A percentile compares a stretch with the other conserved stretches of the same genome.
These are phyloP conservation scores for Fistularia tabacaria DNA, from an alignment of 2,797 vertebrate species.

Conservation along the genomic window DNA sequence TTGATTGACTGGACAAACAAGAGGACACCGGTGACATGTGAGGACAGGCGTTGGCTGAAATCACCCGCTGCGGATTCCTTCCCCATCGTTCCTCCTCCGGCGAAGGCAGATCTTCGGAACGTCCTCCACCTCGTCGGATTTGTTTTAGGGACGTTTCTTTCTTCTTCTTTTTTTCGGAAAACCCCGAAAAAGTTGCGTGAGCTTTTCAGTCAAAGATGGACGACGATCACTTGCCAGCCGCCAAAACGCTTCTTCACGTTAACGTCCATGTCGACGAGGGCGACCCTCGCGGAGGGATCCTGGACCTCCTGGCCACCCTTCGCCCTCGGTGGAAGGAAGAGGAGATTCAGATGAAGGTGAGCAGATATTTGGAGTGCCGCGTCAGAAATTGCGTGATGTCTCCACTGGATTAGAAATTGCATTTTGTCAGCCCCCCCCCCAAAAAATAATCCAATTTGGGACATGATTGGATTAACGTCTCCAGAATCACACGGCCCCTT, in stretches of 20 bases:
- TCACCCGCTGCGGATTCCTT: background rate
- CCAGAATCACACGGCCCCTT: no score
- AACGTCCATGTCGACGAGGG: constrained; percentile 57
- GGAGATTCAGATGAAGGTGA: constrained; percentile 74
- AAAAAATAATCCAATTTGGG: no score
- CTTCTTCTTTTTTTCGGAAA: no score
- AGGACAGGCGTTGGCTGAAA: background rate
- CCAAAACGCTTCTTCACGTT: constrained; percentile 52
- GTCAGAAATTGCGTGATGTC: no score
- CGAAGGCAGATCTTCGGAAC: no score
- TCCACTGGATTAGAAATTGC: no score
- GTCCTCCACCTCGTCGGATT: no score
- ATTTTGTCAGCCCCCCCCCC: no score
- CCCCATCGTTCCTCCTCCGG: no score
- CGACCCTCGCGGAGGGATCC: constrained; percentile 53
- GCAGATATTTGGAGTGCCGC: constrained; percentile 12
- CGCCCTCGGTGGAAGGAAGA: constrained; percentile 67
- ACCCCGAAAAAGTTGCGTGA: no score
- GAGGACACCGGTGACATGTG: constrained; percentile 17
- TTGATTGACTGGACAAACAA: constrained; percentile 44
- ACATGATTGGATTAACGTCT: no score
- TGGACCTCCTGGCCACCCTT: constrained; percentile 61
- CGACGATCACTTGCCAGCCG: background rate
- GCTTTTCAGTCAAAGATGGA: constrained; percentile 46
- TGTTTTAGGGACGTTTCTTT: no score